A percentile compares a stretch with the other conserved stretches of the same genome.
phyloP scores from a whole-genome alignment of 2,797 vertebrate genomes.

The Macrochelys suwanniensis region DNA sequence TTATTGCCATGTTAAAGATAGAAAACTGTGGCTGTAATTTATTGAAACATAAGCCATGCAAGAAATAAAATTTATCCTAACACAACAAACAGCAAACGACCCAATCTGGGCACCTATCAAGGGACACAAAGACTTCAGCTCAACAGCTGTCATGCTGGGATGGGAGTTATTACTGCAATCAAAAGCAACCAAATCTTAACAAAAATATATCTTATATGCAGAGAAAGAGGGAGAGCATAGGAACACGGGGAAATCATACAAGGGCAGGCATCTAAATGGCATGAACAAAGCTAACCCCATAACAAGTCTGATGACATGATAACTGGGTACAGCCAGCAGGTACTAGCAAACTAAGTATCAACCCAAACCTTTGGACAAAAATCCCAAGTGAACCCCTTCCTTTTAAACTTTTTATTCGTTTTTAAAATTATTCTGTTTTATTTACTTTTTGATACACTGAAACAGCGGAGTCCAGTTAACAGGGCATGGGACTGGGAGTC shows the following conservation, averaged over 20 bases:
- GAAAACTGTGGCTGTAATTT: conserved; percentile 60
- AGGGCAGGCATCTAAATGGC: background rate
- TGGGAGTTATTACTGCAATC: background rate
- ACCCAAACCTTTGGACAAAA: background rate
- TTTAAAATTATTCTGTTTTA: background rate
- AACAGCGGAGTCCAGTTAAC: background rate
- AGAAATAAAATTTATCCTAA: conserved; percentile 64
- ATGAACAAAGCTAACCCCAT: background rate
- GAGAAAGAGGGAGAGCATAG: background rate
- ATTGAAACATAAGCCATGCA: conserved; percentile 59
- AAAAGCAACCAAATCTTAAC: conserved; percentile 46
- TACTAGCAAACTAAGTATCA: background rate
- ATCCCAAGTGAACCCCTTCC: background rate
- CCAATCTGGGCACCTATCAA: conserved; percentile 36
- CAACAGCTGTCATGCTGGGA: background rate
- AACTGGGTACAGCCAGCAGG: background rate
- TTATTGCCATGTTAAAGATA: conserved; percentile 63
- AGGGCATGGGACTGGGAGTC: background rate
- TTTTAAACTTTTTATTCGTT: background rate
- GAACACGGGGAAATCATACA: background rate
- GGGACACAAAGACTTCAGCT: conserved; percentile 33
- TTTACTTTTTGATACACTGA: background rate
- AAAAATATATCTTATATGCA: background rate
- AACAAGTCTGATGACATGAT: background rate
- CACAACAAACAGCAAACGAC: conserved; percentile 48